Conservation (phyloP, 2,113 vertebrate genomes). For the Sigmodon hispidus region DNA sequence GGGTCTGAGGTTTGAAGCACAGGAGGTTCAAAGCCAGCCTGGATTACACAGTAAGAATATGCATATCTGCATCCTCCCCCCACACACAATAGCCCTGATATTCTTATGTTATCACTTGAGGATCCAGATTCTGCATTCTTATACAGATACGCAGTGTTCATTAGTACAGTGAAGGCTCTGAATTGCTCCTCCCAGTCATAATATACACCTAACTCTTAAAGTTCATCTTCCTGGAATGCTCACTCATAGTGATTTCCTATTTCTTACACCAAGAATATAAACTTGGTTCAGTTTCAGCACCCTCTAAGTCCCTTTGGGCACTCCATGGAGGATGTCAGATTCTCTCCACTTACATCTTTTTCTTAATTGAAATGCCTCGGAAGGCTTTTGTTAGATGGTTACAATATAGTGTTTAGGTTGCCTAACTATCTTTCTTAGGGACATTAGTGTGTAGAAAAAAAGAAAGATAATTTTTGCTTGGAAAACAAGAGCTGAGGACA, state of each 20-base stretch:
- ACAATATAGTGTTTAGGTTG: not conserved
- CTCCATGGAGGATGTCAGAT: not conserved
- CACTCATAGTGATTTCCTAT: not conserved
- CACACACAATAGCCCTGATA: not conserved
- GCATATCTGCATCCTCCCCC: rapidly evolving
- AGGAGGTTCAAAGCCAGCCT: not conserved
- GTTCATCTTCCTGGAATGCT: not conserved
- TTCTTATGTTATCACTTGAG: not conserved
- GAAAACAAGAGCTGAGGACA: not conserved
- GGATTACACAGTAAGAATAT: not conserved
- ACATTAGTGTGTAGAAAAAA: slow-evolving; percentile 14
- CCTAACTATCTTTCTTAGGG: not conserved
- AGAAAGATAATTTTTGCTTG: not conserved
- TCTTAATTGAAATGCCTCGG: not conserved
- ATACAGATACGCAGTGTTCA: not conserved
- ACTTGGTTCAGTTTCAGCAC: not conserved
- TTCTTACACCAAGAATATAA: not conserved
- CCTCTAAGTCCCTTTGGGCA: not conserved
- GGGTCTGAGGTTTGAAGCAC: not conserved
- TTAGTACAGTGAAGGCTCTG: not conserved
- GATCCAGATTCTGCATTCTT: not conserved
- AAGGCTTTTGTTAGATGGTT: slow-evolving; percentile 14
- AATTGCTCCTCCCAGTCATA: not conserved
- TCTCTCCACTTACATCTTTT: not conserved
- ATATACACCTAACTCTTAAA: not conserved